A percentile compares a stretch with the other conserved stretches of the same genome.
Conservation (phyloP, 2,797 vertebrate genomes). For the Poecilia picta region DNA sequence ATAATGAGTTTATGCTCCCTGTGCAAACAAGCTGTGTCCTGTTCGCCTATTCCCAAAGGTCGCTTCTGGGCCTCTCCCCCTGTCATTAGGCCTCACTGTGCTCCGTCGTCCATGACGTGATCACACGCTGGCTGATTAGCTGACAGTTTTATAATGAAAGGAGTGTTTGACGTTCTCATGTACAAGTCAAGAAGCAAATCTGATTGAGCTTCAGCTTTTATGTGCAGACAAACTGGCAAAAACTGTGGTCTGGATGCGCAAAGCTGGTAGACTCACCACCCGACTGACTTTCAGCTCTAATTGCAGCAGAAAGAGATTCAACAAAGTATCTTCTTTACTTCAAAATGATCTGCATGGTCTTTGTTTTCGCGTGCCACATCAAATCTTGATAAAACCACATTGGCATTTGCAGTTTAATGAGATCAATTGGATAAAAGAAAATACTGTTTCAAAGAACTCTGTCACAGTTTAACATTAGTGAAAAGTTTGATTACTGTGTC, state of each 20-base stretch:
- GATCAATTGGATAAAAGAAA: background rate
- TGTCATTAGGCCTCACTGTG: slow-evolving; percentile 62
- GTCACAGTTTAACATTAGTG: background rate
- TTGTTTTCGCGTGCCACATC: background rate
- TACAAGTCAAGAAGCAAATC: slow-evolving; percentile 20
- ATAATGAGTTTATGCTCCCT: slow-evolving; percentile 67
- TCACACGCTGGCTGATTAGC: slow-evolving; percentile 53
- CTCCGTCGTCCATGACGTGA: slow-evolving; percentile 69
- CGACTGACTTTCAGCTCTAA: background rate
- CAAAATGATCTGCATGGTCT: background rate
- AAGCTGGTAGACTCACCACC: background rate
- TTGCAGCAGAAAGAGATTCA: background rate
- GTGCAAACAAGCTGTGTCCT: slow-evolving; percentile 56
- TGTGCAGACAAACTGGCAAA: background rate
- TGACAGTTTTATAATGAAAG: slow-evolving; percentile 12
- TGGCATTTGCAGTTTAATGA: background rate
- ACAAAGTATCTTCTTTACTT: background rate
- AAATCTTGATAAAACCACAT: background rate
- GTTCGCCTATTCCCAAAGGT: slow-evolving; percentile 45
- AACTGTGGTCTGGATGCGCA: background rate
- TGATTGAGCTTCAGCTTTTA: background rate
- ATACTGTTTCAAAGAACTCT: background rate
- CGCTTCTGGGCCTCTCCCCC: slow-evolving; percentile 34
- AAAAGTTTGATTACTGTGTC: background rate
- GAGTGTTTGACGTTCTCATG: slow-evolving; percentile 67